Conservation (phyloP, 2,888 invertebrate genomes). For the Pteria penguin region DNA sequence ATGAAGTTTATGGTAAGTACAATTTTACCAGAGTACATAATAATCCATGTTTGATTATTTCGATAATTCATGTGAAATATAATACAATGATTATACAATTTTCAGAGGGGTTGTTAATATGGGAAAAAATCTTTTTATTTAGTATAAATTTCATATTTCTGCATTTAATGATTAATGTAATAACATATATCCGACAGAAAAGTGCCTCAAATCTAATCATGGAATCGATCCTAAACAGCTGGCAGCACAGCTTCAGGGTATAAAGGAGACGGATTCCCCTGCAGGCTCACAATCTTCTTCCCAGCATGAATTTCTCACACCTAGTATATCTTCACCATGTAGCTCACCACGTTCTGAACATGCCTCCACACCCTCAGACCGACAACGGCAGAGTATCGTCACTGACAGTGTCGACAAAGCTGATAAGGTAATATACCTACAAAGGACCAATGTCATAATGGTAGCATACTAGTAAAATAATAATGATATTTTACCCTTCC, state of each 20-base stretch:
- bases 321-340: constrained; percentile 74
- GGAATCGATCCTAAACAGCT: constrained; percentile 76
- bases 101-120: no score
- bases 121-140: no score
- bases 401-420: constrained; percentile 2
- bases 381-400: constrained; percentile 49
- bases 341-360: constrained; percentile 76
- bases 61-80: no score
- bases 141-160: no score
- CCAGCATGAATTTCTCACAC: constrained; percentile 75
- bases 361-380: constrained; percentile 69
- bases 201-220: constrained; percentile 49
- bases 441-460: no score
- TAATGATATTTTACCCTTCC: no score
- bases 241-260: constrained; percentile 76
- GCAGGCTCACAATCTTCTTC: constrained; percentile 75
- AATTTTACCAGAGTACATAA: no score
- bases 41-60: no score
- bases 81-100: neutral
- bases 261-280: constrained; percentile 72
- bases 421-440: no score
- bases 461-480: no score
- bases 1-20: constrained; percentile 65
- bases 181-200: constrained; percentile 33
- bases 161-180: no score